phyloP scores from a whole-genome alignment of 2,113 vertebrate genomes.

The Tragelaphus scriptus region DNA sequence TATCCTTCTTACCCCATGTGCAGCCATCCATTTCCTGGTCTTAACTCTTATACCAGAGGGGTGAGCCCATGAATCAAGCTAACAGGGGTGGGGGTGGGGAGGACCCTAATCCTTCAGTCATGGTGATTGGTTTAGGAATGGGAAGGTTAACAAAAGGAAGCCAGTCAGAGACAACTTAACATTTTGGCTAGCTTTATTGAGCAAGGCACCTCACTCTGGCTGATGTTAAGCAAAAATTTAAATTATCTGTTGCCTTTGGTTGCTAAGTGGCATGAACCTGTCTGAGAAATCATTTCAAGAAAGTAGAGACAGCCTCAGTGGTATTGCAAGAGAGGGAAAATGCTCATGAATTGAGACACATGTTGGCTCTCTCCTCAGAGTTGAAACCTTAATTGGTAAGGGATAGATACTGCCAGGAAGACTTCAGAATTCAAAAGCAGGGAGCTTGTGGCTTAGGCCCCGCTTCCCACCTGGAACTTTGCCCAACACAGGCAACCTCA shows the following conservation, averaged over 20 bases:
- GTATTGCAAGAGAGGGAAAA: background rate
- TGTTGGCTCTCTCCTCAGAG: background rate
- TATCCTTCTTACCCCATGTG: background rate
- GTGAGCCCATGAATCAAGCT: background rate
- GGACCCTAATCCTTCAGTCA: background rate
- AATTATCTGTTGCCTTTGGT: background rate
- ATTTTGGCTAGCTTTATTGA: background rate
- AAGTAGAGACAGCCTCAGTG: background rate
- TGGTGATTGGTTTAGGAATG: background rate
- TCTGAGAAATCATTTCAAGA: background rate
- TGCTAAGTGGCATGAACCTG: background rate
- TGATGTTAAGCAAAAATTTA: constrained; percentile 6
- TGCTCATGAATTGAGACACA: background rate
- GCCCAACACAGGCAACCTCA: background rate
- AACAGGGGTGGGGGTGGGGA: no score
- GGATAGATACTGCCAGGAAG: background rate
- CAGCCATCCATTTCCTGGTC: background rate
- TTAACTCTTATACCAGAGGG: background rate
- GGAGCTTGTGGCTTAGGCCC: background rate
- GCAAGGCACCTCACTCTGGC: background rate
- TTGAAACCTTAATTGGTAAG: background rate
- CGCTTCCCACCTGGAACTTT: background rate
- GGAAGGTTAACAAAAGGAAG: background rate
- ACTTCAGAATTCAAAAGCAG: background rate
- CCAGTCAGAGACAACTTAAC: background rate